These are phyloP conservation scores for Thumatha senex DNA, from an alignment of 2,888 invertebrate species.

Conservation along the genomic window DNA sequence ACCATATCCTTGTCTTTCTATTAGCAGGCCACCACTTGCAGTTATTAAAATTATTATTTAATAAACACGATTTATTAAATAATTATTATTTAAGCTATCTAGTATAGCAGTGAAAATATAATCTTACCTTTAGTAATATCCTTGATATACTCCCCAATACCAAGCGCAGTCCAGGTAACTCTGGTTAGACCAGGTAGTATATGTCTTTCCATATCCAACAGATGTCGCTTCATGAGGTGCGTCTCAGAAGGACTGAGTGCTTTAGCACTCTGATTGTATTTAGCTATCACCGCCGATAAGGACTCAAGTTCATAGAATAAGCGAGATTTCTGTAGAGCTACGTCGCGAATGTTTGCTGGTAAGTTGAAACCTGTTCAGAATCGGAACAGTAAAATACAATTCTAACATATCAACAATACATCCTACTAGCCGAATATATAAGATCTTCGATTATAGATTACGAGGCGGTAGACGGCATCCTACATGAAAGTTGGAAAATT, in stretches of 20 bases:
- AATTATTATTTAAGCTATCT: too few species aligned
- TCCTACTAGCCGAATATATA: too few species aligned
- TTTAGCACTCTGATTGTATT: slow-evolving; percentile 86
- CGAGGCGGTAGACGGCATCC: too few species aligned
- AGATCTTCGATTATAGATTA: too few species aligned
- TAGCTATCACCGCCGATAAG: slow-evolving; percentile 81
- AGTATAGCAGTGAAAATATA: too few species aligned
- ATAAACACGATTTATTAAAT: too few species aligned
- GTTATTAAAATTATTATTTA: too few species aligned
- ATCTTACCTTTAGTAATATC: slow-evolving; percentile 75
- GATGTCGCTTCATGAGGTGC: slow-evolving; percentile 86
- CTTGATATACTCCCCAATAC: slow-evolving; percentile 88
- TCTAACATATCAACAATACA: too few species aligned
- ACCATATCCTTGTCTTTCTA: too few species aligned
- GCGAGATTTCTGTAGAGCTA: slow-evolving; percentile 85
- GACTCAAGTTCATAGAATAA: slow-evolving; percentile 86
- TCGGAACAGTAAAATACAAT: too few species aligned
- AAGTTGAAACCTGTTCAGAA: slow-evolving; percentile 62
- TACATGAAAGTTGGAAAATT: too few species aligned
- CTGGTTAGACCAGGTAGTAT: slow-evolving; percentile 92
- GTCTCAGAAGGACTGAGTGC: slow-evolving; percentile 89
- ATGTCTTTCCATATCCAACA: slow-evolving; percentile 88
- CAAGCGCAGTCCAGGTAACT: slow-evolving; percentile 93
- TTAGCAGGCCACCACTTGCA: too few species aligned
- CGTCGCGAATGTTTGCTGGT: slow-evolving; percentile 76